A percentile compares a stretch with the other conserved stretches of the same genome.
Conservation (phyloP, 2,888 invertebrate species). For the Imbricaverruca yamaguchii region DNA sequence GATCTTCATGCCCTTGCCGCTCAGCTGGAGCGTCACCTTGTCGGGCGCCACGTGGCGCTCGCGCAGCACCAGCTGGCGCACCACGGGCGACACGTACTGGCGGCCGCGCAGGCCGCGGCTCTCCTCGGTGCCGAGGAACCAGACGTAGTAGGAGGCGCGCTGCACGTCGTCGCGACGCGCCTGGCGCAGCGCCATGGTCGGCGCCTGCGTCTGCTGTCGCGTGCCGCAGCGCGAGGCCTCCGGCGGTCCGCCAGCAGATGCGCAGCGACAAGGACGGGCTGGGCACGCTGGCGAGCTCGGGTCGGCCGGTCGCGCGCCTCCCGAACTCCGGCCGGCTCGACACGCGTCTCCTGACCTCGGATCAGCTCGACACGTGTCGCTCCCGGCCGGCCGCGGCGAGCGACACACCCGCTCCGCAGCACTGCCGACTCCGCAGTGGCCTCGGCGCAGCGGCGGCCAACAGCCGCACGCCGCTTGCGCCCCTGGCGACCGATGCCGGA, state of each 20-base stretch:
- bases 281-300: background rate
- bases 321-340: background rate
- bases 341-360: background rate
- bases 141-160: slow-evolving; percentile 45
- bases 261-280: background rate
- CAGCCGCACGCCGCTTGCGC: background rate
- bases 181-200: background rate
- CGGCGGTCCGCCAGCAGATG: background rate
- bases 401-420: background rate
- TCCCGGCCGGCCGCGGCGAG: background rate
- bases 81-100: slow-evolving; percentile 73
- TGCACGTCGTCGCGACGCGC: background rate
- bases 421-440: background rate
- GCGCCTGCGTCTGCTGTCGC: background rate
- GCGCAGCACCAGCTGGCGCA: slow-evolving; percentile 72
- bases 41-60: slow-evolving; percentile 79
- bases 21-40: slow-evolving; percentile 83
- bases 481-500: background rate
- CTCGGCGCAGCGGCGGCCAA: background rate
- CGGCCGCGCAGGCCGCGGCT: slow-evolving; percentile 78
- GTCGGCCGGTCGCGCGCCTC: background rate
- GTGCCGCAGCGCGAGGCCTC: background rate
- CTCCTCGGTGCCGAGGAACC: slow-evolving; percentile 87
- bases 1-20: slow-evolving; percentile 88
- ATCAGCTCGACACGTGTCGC: background rate